These are phyloP conservation scores for Dyspetes luteomarginatus DNA, from an alignment of 2,888 invertebrate species.

Conservation along the genomic window DNA sequence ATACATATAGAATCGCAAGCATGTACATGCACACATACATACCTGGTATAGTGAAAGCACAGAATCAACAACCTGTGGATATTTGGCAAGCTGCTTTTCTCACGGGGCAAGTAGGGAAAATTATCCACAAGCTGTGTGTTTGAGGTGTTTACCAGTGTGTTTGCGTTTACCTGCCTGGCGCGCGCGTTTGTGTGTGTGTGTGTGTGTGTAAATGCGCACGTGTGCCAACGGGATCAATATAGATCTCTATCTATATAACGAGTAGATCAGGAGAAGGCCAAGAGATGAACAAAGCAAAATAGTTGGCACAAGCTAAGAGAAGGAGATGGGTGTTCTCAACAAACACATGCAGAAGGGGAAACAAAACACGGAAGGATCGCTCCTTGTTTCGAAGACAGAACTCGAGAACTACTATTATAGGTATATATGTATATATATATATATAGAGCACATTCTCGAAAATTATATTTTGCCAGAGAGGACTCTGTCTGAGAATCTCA, in stretches of 20 bases:
- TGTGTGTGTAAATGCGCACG: constrained; percentile 22
- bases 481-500: not conserved
- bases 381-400: not conserved
- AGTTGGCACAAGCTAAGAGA: constrained; percentile 26
- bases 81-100: constrained; percentile 80
- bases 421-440: not conserved
- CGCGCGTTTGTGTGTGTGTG: not conserved
- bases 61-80: constrained; percentile 82
- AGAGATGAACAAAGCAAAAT: constrained; percentile 28
- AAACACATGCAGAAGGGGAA: constrained; percentile 19
- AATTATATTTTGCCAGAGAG: not conserved
- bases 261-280: not conserved
- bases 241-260: constrained; percentile 29
- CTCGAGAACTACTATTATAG: not conserved
- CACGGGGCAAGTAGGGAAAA: constrained; percentile 31
- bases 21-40: not conserved
- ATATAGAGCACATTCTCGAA: not conserved
- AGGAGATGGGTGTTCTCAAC: not conserved
- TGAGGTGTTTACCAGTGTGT: not conserved
- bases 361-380: not conserved
- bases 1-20: not conserved
- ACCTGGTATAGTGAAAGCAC: constrained; percentile 18
- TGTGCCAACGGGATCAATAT: constrained; percentile 48
- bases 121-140: constrained; percentile 20
- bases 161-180: not conserved